Evolutionary conservation across 2,888 invertebrate species (phyloP).

Genomic region (Congeria kusceri): DNA sequence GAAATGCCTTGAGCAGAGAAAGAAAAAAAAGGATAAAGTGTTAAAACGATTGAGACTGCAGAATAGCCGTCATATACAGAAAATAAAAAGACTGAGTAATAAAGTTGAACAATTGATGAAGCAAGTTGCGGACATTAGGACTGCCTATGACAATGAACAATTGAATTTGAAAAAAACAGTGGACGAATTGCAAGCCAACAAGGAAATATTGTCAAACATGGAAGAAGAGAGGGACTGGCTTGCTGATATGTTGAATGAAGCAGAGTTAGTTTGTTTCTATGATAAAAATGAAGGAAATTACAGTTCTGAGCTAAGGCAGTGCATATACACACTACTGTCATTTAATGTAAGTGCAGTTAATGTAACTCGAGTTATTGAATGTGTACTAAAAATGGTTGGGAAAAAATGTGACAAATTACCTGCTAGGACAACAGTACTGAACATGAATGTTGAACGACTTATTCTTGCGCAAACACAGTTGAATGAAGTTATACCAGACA

Average conservation of each 20-base stretch:
- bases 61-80: neutral
- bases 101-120: conserved; percentile 4
- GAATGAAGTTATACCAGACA: conserved; percentile 18
- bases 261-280: conserved; percentile 5
- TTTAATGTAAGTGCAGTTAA: conserved; percentile 25
- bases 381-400: conserved; percentile 22
- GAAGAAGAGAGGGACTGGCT: conserved; percentile 10
- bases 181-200: neutral
- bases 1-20: neutral
- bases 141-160: neutral
- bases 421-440: conserved; percentile 22
- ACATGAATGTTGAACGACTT: conserved; percentile 33
- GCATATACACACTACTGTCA: conserved; percentile 23
- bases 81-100: conserved; percentile 12
- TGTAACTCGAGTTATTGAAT: neutral
- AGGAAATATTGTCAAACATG: neutral
- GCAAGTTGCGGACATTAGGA: neutral
- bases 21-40: neutral
- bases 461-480: conserved; percentile 29
- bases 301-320: conserved; percentile 19
- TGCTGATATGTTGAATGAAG: conserved; percentile 12
- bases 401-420: conserved; percentile 14
- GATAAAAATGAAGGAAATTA: conserved; percentile 8
- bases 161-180: neutral
- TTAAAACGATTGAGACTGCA: conserved; percentile 12